These are phyloP conservation scores for Podargus strigoides DNA, from an alignment of 2,797 vertebrate genomes.

Conservation along the genomic window DNA sequence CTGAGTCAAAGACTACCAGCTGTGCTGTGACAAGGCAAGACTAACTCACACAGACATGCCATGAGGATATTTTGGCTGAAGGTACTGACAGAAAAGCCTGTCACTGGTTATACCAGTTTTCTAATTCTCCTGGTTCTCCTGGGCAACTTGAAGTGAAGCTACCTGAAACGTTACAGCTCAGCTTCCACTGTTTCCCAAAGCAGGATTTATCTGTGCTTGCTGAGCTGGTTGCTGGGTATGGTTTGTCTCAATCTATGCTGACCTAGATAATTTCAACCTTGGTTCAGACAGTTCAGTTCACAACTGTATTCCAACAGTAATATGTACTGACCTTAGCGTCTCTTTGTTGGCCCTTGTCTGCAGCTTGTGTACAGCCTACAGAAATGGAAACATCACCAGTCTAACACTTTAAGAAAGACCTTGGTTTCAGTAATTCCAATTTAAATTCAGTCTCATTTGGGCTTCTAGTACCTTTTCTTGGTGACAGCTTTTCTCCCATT, in stretches of 20 bases:
- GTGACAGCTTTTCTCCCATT: not conserved
- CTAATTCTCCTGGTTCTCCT: not conserved
- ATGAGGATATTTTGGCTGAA: not conserved
- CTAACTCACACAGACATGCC: fast-evolving
- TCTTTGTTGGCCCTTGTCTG: not conserved
- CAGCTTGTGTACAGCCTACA: not conserved
- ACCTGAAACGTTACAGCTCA: not conserved
- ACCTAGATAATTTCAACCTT: not conserved
- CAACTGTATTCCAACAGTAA: not conserved
- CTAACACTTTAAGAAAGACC: not conserved
- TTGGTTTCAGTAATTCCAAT: not conserved
- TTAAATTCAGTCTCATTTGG: not conserved
- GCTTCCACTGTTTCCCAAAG: not conserved
- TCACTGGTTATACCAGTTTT: not conserved
- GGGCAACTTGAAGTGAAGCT: not conserved
- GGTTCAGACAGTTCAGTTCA: not conserved
- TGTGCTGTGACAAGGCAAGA: not conserved
- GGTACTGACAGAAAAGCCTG: not conserved
- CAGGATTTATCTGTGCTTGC: not conserved
- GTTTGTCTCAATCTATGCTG: not conserved
- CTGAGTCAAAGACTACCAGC: not conserved
- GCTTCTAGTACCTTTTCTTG: not conserved
- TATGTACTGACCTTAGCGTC: fast-evolving
- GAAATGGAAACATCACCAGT: not conserved
- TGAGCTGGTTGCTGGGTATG: not conserved